Conservation (phyloP, 2,888 invertebrate genomes). For the Idaea biselata region DNA sequence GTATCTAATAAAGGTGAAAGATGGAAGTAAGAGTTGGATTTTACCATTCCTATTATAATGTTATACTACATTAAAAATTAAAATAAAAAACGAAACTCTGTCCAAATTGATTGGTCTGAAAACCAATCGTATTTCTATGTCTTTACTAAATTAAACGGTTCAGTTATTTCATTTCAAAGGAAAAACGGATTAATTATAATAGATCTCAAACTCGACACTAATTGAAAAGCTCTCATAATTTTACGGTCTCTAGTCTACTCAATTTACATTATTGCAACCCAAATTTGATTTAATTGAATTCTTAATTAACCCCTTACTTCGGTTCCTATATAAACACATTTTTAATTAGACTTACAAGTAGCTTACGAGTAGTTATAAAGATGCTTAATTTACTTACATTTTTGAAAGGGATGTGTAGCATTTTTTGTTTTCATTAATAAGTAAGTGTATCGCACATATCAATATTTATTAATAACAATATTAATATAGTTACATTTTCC, state of each 20-base stretch:
- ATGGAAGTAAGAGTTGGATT: not conserved
- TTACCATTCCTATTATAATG: too few relatives aligned
- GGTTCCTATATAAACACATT: not conserved
- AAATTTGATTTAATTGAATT: slow-evolving; percentile 45
- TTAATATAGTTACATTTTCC: too few relatives aligned
- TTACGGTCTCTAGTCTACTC: slow-evolving; percentile 37
- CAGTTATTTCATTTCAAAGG: slow-evolving; percentile 3
- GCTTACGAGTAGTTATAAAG: too few relatives aligned
- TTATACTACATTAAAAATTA: too few relatives aligned
- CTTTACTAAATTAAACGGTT: slow-evolving; percentile 6
- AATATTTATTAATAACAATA: too few relatives aligned
- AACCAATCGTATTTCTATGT: not conserved
- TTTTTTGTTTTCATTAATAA: too few relatives aligned
- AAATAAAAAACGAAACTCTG: not conserved
- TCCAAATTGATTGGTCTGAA: too few relatives aligned
- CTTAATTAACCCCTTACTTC: slow-evolving; percentile 31
- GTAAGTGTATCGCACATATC: too few relatives aligned
- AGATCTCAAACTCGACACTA: slow-evolving; percentile 34
- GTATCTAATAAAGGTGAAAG: too few relatives aligned
- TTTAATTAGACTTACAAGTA: not conserved
- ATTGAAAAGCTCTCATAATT: slow-evolving; percentile 42
- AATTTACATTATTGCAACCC: slow-evolving; percentile 46
- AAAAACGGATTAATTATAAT: slow-evolving; percentile 19
- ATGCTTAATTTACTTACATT: too few relatives aligned
- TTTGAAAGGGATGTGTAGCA: too few relatives aligned